Evolutionary conservation across 2,888 invertebrate species (phyloP).

Genomic region (Phalera bucephala): DNA sequence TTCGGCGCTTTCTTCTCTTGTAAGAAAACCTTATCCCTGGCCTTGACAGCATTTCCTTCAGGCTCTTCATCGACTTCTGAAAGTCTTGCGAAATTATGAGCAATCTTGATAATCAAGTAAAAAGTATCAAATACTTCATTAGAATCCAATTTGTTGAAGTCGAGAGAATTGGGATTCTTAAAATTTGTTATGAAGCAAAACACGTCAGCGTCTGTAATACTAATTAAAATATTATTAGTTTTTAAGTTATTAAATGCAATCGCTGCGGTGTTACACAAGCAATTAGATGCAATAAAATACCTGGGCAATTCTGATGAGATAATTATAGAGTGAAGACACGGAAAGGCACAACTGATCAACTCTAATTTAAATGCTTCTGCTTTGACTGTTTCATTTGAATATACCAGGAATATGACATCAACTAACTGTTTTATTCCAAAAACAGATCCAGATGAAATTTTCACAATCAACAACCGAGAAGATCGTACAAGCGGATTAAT

Average conservation of each 20-base stretch:
- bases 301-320: slow-evolving; percentile 61
- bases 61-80: slow-evolving; percentile 10
- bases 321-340: slow-evolving; percentile 49
- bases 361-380: slow-evolving; percentile 52
- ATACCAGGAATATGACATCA: slow-evolving; percentile 58
- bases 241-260: neutral
- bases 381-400: slow-evolving; percentile 47
- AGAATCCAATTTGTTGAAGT: slow-evolving; percentile 37
- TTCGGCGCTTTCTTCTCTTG: slow-evolving; percentile 27
- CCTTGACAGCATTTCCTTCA: slow-evolving; percentile 9
- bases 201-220: slow-evolving; percentile 64
- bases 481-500: slow-evolving; percentile 56
- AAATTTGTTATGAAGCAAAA: slow-evolving; percentile 65
- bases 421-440: slow-evolving; percentile 57
- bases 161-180: slow-evolving; percentile 55
- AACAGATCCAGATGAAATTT: slow-evolving; percentile 57
- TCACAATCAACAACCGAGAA: slow-evolving; percentile 48
- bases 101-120: slow-evolving; percentile 62
- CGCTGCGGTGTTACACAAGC: neutral
- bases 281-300: too few relatives aligned
- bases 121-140: slow-evolving; percentile 55
- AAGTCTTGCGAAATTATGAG: slow-evolving; percentile 43
- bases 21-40: slow-evolving; percentile 17
- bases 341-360: slow-evolving; percentile 52
- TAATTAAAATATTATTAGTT: slow-evolving; percentile 22